phyloP scores from a whole-genome alignment of 2,113 vertebrate species.

The Gadus macrocephalus region DNA sequence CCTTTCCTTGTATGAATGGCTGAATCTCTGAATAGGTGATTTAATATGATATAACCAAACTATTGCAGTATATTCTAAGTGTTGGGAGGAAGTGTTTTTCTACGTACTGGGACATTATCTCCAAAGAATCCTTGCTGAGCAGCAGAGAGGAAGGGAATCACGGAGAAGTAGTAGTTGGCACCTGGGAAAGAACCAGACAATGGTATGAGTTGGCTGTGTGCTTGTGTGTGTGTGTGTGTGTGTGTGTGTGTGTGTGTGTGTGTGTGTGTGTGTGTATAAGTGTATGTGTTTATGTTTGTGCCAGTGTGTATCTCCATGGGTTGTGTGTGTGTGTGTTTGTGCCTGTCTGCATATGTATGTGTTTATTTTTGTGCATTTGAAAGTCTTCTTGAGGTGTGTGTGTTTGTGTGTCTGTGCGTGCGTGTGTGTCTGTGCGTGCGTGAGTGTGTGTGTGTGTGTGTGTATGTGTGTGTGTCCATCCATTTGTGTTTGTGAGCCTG shows the following conservation, averaged over 20 bases:
- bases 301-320: background rate
- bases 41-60: background rate
- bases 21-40: background rate
- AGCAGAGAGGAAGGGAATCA: constrained; percentile 65
- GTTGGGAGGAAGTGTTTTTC: background rate
- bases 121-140: constrained; percentile 56
- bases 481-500: background rate
- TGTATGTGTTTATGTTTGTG: background rate
- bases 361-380: too few species aligned
- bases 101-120: constrained; percentile 34
- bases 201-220: background rate
- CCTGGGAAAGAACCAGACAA: constrained; percentile 38
- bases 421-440: too few species aligned
- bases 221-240: too few species aligned
- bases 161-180: constrained; percentile 61
- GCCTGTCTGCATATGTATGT: too few species aligned
- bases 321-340: background rate
- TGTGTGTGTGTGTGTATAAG: too few species aligned
- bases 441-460: background rate
- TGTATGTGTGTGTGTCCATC: background rate
- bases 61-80: too few species aligned
- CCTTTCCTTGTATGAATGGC: background rate
- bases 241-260: too few species aligned
- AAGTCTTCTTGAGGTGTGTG: too few species aligned
- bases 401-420: too few species aligned